Evolutionary conservation across 2,113 vertebrate genomes (phyloP), one percentile per base, ranked within the genome.

Genomic region (Mus pahari): DNA sequence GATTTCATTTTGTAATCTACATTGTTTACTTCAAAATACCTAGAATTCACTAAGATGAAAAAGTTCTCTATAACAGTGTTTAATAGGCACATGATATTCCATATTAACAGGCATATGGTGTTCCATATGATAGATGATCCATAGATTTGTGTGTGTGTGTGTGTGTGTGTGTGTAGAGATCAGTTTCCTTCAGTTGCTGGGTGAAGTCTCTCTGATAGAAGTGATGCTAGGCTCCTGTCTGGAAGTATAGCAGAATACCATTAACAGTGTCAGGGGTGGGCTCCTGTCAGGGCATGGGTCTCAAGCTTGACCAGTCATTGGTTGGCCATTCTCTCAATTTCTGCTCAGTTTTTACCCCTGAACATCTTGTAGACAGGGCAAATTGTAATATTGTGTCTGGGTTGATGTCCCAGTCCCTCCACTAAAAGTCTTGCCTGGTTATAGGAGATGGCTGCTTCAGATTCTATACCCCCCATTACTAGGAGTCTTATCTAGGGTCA

Each of bases 1-100:
- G 24, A 62, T 53, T 26, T 91, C 14, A 36, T 62, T 86, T 94
- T 62, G 66, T 82, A 89, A 73, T 26, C 79, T 55, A 20, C 7
- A 60, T 81, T 92, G 13, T 64, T 74, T 91, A 78, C 53, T 83
- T 92, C 14, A 58, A 66, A 92, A 89, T 79, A 88, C 55, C 62
- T 39, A 93, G 42, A 60, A 55, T 26, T 36, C 26, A 66, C 87
- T n/a, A 9, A 73, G 13, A 33, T 79, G 84, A 70, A 83, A 74
- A 82, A 45, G 55, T 83, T 42, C 90, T 94, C 50, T 90, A 48
- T 13, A 58, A 50, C 3, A 36, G 68, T 24, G 78, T 81, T 96
- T 78, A n/a, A n/a, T n/a, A n/a, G n/a, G n/a, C n/a, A n/a, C n/a
- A n/a, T n/a, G n/a, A n/a, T n/a, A n/a, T n/a, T n/a, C n/a, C n/a